phyloP scores from a whole-genome alignment of 2,888 invertebrate species.

The Melanchra persicariae region DNA sequence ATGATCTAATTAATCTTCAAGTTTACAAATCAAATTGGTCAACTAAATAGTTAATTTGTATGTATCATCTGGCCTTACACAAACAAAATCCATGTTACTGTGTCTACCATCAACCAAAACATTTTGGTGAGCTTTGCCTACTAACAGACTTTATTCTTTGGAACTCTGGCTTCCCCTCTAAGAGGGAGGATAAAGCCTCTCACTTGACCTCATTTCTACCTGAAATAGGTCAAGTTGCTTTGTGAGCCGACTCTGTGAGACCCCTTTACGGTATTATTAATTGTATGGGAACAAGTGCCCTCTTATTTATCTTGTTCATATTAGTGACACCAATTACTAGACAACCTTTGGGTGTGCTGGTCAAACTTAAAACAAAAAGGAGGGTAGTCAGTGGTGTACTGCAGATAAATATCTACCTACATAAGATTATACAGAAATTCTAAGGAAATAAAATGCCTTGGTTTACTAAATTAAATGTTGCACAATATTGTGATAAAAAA shows the following conservation, averaged over 20 bases:
- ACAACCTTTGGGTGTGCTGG: neutral
- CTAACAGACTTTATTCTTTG: neutral
- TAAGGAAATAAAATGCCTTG: too few species aligned
- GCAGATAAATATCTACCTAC: too few species aligned
- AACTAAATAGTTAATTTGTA: neutral
- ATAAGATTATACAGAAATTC: too few species aligned
- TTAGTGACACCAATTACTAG: neutral
- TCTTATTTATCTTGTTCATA: neutral
- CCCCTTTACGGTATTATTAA: neutral
- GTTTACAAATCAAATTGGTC: constrained; percentile 1
- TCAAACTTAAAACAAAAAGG: neutral
- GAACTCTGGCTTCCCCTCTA: neutral
- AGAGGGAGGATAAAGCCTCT: neutral
- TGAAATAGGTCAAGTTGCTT: constrained; percentile 20
- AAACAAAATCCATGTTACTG: neutral
- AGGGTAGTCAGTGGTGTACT: neutral
- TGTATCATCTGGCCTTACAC: neutral
- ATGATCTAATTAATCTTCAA: neutral
- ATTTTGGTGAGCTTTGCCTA: neutral
- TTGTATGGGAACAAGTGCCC: neutral
- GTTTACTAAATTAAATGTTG: too few species aligned
- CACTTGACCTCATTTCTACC: neutral
- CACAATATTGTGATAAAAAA: too few species aligned
- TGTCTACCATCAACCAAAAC: neutral
- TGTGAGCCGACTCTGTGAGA: too few species aligned